Percentiles rank a stretch among this genome's conserved stretches.
These are phyloP conservation scores for Myathropa florea DNA, from an alignment of 2,888 invertebrate genomes.

Conservation along the genomic window DNA sequence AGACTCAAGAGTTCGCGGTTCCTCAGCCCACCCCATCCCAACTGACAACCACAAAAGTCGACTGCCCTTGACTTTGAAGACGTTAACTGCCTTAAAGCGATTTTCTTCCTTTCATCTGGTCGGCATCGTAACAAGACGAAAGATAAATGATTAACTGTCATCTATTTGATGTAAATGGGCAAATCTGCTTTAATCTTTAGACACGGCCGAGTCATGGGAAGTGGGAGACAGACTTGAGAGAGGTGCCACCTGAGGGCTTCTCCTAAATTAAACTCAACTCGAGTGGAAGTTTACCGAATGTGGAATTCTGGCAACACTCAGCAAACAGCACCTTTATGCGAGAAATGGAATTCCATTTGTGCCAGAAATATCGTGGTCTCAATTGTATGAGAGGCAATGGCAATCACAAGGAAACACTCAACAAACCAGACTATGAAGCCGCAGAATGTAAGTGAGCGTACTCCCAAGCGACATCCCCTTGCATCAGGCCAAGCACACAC, in stretches of 20 bases:
- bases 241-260: not conserved
- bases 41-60: no score
- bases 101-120: not conserved
- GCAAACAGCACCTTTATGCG: constrained; percentile 21
- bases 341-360: constrained; percentile 49
- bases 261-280: constrained; percentile 43
- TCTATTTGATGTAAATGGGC: constrained; percentile 36
- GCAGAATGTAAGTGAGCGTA: no score
- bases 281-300: constrained; percentile 13
- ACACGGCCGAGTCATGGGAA: not conserved
- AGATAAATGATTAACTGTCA: constrained; percentile 22
- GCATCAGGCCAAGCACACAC: not conserved
- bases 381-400: no score
- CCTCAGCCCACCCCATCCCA: no score
- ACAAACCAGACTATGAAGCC: not conserved
- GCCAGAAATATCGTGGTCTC: no score
- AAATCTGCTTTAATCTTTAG: constrained; percentile 36
- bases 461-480: no score
- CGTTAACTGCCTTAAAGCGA: no score
- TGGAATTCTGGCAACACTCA: constrained; percentile 12
- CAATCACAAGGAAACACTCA: not conserved
- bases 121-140: not conserved
- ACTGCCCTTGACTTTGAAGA: no score
- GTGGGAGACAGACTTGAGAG: no score
- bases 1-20: no score